These are phyloP conservation scores for Silurus aristotelis DNA, from an alignment of 2,797 vertebrate species.

Conservation along the genomic window DNA sequence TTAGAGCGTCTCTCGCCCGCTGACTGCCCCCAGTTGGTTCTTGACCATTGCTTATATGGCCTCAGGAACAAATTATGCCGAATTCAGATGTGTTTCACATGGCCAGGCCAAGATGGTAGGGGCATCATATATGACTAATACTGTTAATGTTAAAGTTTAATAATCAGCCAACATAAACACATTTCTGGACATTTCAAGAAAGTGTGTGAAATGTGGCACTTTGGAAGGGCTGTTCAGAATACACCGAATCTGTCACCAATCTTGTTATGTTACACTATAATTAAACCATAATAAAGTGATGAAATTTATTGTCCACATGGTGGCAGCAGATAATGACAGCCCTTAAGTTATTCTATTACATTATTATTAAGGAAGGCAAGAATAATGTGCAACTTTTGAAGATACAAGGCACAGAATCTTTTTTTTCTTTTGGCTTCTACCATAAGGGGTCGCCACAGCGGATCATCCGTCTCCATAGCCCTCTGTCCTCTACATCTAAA, in stretches of 20 bases:
- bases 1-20: slow-evolving; percentile 16
- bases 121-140: background rate
- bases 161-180: background rate
- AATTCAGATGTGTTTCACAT: slow-evolving; percentile 43
- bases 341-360: background rate
- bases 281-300: background rate
- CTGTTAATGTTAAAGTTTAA: background rate
- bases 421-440: too few species aligned
- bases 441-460: too few species aligned
- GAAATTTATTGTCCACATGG: slow-evolving; percentile 9
- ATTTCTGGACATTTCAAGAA: background rate
- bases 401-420: background rate
- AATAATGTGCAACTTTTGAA: background rate
- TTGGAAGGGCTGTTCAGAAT: background rate
- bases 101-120: slow-evolving; percentile 7
- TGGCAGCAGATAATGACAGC: slow-evolving; percentile 19
- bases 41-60: slow-evolving; percentile 7
- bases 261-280: background rate
- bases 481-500: too few species aligned
- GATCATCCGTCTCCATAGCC: too few species aligned
- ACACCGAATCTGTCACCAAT: background rate
- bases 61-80: slow-evolving; percentile 33
- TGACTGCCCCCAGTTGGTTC: slow-evolving; percentile 32
- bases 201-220: background rate
- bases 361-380: background rate